These are phyloP conservation scores for Enteromius mattozi DNA, from an alignment of 2,797 vertebrate genomes.

Conservation along the genomic window DNA sequence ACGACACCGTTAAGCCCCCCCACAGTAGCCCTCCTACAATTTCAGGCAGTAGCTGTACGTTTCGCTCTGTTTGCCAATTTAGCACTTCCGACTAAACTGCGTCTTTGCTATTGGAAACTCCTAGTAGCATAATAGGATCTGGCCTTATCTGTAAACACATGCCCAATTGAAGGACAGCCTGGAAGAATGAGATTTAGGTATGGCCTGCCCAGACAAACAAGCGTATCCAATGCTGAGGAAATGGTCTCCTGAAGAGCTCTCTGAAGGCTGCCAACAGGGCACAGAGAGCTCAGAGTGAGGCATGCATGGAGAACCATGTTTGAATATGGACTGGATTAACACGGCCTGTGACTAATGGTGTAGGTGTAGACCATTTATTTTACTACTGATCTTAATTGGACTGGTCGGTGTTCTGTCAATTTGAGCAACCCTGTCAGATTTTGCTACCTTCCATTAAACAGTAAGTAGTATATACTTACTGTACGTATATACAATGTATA, in stretches of 20 bases:
- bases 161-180: constrained; percentile 29
- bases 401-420: neutral
- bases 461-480: too few relatives aligned
- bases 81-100: constrained; percentile 20
- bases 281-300: constrained; percentile 49
- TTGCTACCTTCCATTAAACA: neutral
- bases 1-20: neutral
- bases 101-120: constrained; percentile 25
- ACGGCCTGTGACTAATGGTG: constrained; percentile 49
- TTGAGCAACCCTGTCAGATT: neutral
- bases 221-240: constrained; percentile 11
- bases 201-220: constrained; percentile 23
- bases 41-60: constrained; percentile 7
- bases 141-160: constrained; percentile 45
- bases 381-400: neutral
- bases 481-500: too few relatives aligned
- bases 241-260: constrained; percentile 24
- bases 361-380: neutral
- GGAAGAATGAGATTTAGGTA: constrained; percentile 49
- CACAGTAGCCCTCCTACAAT: constrained; percentile 11
- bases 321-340: constrained; percentile 59
- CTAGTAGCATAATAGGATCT: constrained; percentile 17
- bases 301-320: constrained; percentile 61
- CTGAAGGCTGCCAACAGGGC: constrained; percentile 21
- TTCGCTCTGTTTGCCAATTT: constrained; percentile 28